A percentile compares a stretch with the other conserved stretches of the same genome.
phyloP scores from a whole-genome alignment of 1,140 invertebrate species.

The Drosophila eugracilis region DNA sequence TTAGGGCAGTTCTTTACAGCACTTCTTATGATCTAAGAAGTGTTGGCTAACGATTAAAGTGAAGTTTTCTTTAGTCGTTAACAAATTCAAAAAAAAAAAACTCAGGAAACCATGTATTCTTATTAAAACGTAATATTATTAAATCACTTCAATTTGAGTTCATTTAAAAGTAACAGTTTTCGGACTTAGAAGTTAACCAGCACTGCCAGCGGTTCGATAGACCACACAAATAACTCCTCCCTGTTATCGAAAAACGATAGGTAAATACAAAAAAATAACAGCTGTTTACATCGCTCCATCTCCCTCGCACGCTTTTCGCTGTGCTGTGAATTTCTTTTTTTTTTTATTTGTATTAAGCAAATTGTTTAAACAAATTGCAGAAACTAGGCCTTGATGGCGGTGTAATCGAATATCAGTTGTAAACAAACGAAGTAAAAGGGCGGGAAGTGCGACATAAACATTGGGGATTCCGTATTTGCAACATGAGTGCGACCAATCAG shows the following conservation, averaged over 20 bases:
- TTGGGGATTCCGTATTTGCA: conserved; percentile 3
- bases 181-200: too few relatives aligned
- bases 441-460: conserved; percentile 21
- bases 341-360: conserved; percentile 16
- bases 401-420: conserved; percentile 14
- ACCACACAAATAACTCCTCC: too few relatives aligned
- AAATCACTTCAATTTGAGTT: too few relatives aligned
- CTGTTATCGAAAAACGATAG: neutral
- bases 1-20: too few relatives aligned
- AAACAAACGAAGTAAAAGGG: neutral
- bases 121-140: too few relatives aligned
- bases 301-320: conserved; percentile 36
- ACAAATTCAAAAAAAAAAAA: too few relatives aligned
- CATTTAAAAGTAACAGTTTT: too few relatives aligned
- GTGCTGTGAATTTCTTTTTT: conserved; percentile 14
- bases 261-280: conserved; percentile 4
- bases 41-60: too few relatives aligned
- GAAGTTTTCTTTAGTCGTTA: too few relatives aligned
- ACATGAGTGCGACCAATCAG: conserved; percentile 22
- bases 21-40: too few relatives aligned
- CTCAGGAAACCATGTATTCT: too few relatives aligned
- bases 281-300: conserved; percentile 26
- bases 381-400: conserved; percentile 5
- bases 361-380: conserved; percentile 7
- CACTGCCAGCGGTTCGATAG: too few relatives aligned